Evolutionary conservation across 2,113 vertebrate genomes (phyloP), one percentile per base, ranked within the genome.

Genomic region (Aptenodytes patagonicus): DNA sequence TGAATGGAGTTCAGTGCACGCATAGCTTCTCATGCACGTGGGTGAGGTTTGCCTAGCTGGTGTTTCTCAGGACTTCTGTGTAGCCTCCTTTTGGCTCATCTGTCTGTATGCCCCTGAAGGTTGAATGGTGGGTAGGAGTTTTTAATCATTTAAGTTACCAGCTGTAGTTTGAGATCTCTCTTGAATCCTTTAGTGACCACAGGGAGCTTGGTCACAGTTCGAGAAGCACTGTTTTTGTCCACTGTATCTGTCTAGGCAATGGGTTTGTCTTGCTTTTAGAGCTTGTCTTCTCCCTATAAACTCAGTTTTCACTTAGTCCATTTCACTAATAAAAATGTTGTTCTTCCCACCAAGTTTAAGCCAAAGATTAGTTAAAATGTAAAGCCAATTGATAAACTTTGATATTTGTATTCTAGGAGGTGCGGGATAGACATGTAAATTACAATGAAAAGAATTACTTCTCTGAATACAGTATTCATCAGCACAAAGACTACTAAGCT

Each of bases 381-480:
- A 78, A 94, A 93, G 25, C 34, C 25, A 69, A 17, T 61, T 96
- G 78, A 54, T 72, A 70, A 93, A 93, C 40, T 88, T 93, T 58
- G 75, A 28, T 90, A 36, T 52, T 94, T 73, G 14, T 89, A n/a
- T 90, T 94, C 75, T 64, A 49, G 62, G 72, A 94, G 89, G 61
- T 78, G 42, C 68, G 80, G 66, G 24, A 58, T 65, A 94, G 84
- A 61, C 49, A 28, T 89, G 58, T 82, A 47, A 81, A 86, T 80
- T 29, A 93, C n/a, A 51, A 14, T 70, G 68, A 6, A 40, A 70
- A 72, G n/a, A 92, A 68, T 76, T 71, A 69, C 51, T 90, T 68
- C 64, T 91, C 79, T 88, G 87, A 91, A 81, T 84, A 64, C 80
- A 58, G 62, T 78, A 77, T 97, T 97, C 90, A 91, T 96, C 91